phyloP scores from a whole-genome alignment of 53 echinoderm and acorn worm species.

The Henricia sp. region DNA sequence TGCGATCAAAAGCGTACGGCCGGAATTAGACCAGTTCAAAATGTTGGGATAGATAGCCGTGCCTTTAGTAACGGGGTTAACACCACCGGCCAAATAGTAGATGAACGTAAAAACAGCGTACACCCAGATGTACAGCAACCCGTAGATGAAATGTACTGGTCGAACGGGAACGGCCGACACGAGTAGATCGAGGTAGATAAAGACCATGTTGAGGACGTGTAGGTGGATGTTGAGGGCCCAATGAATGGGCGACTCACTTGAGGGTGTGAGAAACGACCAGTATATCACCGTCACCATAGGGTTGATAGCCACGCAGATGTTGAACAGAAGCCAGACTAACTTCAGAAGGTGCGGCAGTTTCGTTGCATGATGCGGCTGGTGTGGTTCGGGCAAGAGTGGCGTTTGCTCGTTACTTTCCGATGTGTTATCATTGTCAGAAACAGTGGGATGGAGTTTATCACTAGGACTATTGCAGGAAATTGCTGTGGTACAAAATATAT shows the following conservation, averaged over 20 bases:
- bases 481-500: no score
- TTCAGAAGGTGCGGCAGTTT: constrained; percentile 15
- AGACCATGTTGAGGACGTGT: constrained; percentile 69
- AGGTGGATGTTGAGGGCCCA: constrained; percentile 56
- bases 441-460: no score
- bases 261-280: constrained; percentile 53
- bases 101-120: constrained; percentile 66
- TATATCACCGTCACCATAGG: constrained; percentile 69
- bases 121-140: constrained; percentile 53
- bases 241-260: constrained; percentile 8
- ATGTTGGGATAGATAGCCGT: constrained; percentile 52
- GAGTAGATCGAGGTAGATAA: constrained; percentile 56
- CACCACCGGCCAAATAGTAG: constrained; percentile 68
- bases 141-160: constrained; percentile 75
- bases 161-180: constrained; percentile 65
- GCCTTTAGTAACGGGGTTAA: constrained; percentile 42
- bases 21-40: constrained; percentile 43
- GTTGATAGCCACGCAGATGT: constrained; percentile 59
- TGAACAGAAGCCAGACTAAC: constrained; percentile 65
- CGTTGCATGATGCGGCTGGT: no score
- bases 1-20: background rate
- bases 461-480: no score
- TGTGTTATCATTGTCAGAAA: no score
- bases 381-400: no score
- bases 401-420: no score